Evolutionary conservation across 2,888 invertebrate species (phyloP).

Genomic region (Zeuzera pyrina): DNA sequence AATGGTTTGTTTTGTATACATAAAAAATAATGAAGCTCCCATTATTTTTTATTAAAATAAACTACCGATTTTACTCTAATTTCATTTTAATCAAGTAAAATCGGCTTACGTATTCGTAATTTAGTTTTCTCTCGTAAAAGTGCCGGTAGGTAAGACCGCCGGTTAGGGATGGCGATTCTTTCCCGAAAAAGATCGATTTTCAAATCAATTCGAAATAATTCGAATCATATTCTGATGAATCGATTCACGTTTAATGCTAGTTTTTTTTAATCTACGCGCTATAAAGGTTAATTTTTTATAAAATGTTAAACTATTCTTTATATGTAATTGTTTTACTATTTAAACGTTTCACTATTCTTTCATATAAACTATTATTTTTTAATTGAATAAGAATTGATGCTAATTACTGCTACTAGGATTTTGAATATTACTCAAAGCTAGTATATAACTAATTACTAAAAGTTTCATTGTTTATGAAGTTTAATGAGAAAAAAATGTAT

Average conservation of each 20-base stretch:
- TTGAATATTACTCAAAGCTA: slow-evolving; percentile 10
- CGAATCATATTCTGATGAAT: slow-evolving; percentile 7
- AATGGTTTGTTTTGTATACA: slow-evolving; percentile 12
- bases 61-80: slow-evolving; percentile 9
- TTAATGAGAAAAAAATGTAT: slow-evolving; percentile 13
- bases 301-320: slow-evolving; percentile 5
- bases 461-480: slow-evolving; percentile 11
- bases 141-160: slow-evolving; percentile 4
- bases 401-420: slow-evolving; percentile 10
- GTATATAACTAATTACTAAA: slow-evolving; percentile 6
- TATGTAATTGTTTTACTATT: background rate
- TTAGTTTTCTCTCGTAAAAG: too few species aligned
- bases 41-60: slow-evolving; percentile 9
- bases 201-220: slow-evolving; percentile 7
- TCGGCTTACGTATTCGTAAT: background rate
- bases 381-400: slow-evolving; percentile 8
- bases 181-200: too few species aligned
- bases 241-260: slow-evolving; percentile 7
- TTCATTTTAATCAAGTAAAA: slow-evolving; percentile 8
- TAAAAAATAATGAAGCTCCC: slow-evolving; percentile 8
- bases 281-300: too few species aligned
- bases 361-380: slow-evolving; percentile 7
- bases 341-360: slow-evolving; percentile 7
- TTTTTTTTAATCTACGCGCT: too few species aligned
- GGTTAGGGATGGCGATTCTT: slow-evolving; percentile 9